Conservation (phyloP, 2,888 invertebrate genomes). For the Drosophila antonietae region DNA sequence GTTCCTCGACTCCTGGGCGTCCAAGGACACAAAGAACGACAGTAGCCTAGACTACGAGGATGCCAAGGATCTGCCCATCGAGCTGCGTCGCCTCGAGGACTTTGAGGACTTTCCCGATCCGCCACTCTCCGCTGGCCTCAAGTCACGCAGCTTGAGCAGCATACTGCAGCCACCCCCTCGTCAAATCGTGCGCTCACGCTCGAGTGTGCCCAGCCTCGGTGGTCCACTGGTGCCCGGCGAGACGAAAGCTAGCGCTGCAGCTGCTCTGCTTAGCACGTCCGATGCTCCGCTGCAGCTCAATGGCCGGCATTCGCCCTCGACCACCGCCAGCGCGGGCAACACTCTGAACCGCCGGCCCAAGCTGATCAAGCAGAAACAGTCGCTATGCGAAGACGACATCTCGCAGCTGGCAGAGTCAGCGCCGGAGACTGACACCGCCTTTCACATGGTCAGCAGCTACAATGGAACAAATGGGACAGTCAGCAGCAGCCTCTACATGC, state of each 20-base stretch:
- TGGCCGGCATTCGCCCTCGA: constrained; percentile 69
- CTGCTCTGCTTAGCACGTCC: constrained; percentile 43
- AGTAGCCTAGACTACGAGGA: constrained; percentile 87
- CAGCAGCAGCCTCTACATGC: constrained; percentile 70
- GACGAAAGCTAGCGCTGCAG: constrained; percentile 50
- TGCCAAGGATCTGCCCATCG: constrained; percentile 92
- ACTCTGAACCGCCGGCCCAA: constrained; percentile 86
- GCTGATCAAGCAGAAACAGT: constrained; percentile 94
- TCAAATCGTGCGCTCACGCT: constrained; percentile 90
- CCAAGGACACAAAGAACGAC: constrained; percentile 86
- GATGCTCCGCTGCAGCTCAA: constrained; percentile 56
- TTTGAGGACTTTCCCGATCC: constrained; percentile 86
- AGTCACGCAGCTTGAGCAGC: constrained; percentile 93
- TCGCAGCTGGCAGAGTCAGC: constrained; percentile 10
- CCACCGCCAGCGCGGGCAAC: constrained; percentile 64
- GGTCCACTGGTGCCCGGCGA: constrained; percentile 73
- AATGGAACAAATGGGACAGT: constrained; percentile 75
- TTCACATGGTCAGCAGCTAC: constrained; percentile 80
- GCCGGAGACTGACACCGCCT: constrained; percentile 46
- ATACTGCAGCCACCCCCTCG: constrained; percentile 91
- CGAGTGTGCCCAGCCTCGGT: constrained; percentile 90
- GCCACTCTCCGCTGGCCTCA: constrained; percentile 88
- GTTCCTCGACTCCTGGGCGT: constrained; percentile 93
- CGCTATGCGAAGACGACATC: constrained; percentile 88
- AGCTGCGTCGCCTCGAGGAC: constrained; percentile 92